A percentile compares a stretch with the other conserved stretches of the same genome.
Evolutionary conservation across 2,113 vertebrate species (phyloP).

Genomic region (Shinisaurus crocodilurus): DNA sequence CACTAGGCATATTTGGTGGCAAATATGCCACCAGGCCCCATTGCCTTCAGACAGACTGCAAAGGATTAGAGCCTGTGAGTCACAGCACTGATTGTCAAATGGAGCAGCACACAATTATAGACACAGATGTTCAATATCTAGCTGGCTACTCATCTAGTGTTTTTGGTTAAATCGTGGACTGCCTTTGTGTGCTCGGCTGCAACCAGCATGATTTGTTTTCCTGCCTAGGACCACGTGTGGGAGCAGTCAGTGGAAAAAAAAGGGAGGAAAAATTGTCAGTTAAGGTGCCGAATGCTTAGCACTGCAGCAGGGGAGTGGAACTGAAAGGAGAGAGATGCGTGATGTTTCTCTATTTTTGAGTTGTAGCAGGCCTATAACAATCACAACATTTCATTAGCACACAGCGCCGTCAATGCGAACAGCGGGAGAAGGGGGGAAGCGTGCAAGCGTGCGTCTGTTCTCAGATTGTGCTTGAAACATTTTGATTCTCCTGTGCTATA

Average conservation of each 20-base stretch:
- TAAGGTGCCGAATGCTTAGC: neutral
- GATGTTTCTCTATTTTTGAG: neutral
- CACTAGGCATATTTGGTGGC: too few relatives aligned
- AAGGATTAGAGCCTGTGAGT: neutral
- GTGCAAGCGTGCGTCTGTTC: neutral
- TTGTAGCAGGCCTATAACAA: neutral
- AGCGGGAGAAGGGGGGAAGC: neutral
- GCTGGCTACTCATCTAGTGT: neutral
- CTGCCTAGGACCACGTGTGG: neutral
- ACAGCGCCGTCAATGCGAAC: neutral
- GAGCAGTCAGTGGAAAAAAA: neutral
- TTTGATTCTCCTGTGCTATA: conserved; percentile 22
- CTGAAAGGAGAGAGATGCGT: neutral
- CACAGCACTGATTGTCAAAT: neutral
- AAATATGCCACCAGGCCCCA: neutral
- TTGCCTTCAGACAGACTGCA: neutral
- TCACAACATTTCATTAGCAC: accelerated
- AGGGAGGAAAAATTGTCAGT: neutral
- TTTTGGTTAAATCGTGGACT: neutral
- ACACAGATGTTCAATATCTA: neutral
- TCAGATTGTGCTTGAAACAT: neutral
- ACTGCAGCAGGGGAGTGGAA: conserved; percentile 1
- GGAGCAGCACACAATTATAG: too few relatives aligned
- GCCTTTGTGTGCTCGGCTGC: neutral
- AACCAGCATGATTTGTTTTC: neutral